phyloP scores from a whole-genome alignment of 2,797 vertebrate species.

The Malacoctenus gilli region DNA sequence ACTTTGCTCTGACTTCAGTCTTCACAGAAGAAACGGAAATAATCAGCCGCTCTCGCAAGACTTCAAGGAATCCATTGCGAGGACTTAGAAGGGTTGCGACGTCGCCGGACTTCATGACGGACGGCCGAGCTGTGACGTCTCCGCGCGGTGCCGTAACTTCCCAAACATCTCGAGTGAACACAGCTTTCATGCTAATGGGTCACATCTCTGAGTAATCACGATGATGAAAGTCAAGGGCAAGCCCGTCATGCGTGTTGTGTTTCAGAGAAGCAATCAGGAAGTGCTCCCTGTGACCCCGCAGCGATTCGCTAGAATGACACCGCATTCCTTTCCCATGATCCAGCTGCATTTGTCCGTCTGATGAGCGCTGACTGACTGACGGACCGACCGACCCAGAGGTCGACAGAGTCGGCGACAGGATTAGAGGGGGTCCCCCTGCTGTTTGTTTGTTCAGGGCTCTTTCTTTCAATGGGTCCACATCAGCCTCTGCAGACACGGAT shows the following conservation, averaged over 20 bases:
- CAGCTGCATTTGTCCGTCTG: constrained; percentile 21
- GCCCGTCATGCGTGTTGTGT: constrained; percentile 12
- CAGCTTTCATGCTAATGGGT: not conserved
- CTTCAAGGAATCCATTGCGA: constrained; percentile 21
- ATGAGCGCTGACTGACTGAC: constrained; percentile 22
- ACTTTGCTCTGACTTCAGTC: constrained; percentile 7
- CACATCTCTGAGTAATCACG: not conserved
- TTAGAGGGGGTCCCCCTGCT: not conserved
- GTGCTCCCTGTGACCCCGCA: constrained; percentile 44
- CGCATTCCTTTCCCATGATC: constrained; percentile 64
- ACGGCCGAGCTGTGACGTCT: constrained; percentile 5
- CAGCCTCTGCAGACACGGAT: not conserved
- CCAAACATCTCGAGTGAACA: not conserved
- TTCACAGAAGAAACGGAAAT: constrained; percentile 23
- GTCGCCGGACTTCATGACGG: constrained; percentile 21
- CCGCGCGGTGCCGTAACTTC: not conserved
- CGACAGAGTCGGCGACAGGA: not conserved
- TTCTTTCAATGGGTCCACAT: not conserved
- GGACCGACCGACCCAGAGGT: not conserved
- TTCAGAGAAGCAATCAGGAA: constrained; percentile 56
- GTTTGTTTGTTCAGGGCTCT: not conserved
- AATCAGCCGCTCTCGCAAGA: constrained; percentile 13
- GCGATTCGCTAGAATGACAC: constrained; percentile 34
- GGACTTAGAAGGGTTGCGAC: constrained; percentile 19
- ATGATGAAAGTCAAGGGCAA: not conserved